phyloP scores from a whole-genome alignment of 2,888 invertebrate species.

The Ceriagrion tenellum region DNA sequence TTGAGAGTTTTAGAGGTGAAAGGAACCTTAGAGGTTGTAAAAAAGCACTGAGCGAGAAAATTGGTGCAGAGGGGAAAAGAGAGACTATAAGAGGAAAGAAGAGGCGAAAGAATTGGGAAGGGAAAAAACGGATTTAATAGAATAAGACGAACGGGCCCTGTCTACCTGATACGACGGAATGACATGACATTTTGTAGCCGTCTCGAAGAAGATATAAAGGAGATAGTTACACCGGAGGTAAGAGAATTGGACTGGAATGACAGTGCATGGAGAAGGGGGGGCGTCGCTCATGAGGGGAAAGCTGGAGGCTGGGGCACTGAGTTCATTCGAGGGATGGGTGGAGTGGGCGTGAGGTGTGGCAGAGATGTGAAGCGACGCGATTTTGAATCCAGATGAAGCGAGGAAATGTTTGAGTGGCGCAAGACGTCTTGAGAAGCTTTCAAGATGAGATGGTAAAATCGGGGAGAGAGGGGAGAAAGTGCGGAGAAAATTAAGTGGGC shows the following conservation, averaged over 20 bases:
- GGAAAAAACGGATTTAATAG: conserved; percentile 47
- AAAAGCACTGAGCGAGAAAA: no score
- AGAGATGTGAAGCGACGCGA: neutral
- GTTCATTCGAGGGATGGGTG: neutral
- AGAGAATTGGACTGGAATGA: conserved; percentile 49
- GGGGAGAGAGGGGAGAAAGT: neutral
- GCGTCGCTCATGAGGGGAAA: neutral
- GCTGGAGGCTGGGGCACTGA: neutral
- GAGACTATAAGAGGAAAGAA: neutral
- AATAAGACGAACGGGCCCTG: neutral
- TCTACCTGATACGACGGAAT: conserved; percentile 46
- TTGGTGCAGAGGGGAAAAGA: neutral
- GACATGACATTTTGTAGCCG: conserved; percentile 55
- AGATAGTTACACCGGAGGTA: conserved; percentile 42
- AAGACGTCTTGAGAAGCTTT: conserved; percentile 52
- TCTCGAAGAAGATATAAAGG: conserved; percentile 47
- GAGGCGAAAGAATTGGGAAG: neutral
- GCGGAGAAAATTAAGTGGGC: conserved; percentile 24
- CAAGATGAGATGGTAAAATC: conserved; percentile 52
- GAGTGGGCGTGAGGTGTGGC: neutral
- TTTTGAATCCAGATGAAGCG: conserved; percentile 64
- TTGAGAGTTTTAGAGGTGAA: no score
- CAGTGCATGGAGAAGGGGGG: neutral
- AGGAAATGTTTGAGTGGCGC: conserved; percentile 50
- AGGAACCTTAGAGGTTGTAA: no score